These are phyloP conservation scores for Brachionus rotundiformis DNA, from an alignment of 1,140 invertebrate genomes.

Conservation along the genomic window DNA sequence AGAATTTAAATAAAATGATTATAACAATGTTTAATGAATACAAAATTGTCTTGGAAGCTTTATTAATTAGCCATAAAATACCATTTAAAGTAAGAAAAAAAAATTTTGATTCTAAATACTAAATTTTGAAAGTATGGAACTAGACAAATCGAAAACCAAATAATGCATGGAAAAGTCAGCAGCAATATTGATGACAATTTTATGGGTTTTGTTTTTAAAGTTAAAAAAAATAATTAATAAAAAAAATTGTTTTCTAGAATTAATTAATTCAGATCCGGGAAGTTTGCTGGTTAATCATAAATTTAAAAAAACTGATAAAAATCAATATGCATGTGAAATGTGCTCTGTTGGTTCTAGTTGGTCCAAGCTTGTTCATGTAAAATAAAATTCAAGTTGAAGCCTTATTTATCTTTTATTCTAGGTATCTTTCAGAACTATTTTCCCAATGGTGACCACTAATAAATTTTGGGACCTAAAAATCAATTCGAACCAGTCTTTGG, in stretches of 20 bases:
- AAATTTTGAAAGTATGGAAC: background rate
- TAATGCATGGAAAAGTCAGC: background rate
- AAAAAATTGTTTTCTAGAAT: background rate
- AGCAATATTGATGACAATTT: background rate
- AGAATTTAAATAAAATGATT: conserved; percentile 18
- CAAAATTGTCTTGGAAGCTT: background rate
- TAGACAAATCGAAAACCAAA: background rate
- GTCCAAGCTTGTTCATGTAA: conserved; percentile 31
- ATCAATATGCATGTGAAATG: background rate
- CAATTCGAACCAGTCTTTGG: background rate
- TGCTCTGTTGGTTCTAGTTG: background rate
- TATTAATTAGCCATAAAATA: background rate
- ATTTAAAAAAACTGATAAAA: background rate
- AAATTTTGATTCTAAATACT: background rate
- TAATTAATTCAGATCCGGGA: background rate
- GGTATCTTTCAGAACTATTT: background rate
- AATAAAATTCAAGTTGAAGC: background rate
- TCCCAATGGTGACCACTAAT: background rate
- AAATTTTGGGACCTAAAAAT: conserved; percentile 4
- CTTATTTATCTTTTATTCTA: background rate
- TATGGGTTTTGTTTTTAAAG: background rate
- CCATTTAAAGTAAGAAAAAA: background rate
- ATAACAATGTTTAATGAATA: conserved; percentile 6
- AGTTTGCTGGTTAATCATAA: background rate
- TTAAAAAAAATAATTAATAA: background rate